Evolutionary conservation across 30 jellyfish, hydroid and myxozoan genomes (phyloP).

Genomic region (Nemopilema nomurai): DNA sequence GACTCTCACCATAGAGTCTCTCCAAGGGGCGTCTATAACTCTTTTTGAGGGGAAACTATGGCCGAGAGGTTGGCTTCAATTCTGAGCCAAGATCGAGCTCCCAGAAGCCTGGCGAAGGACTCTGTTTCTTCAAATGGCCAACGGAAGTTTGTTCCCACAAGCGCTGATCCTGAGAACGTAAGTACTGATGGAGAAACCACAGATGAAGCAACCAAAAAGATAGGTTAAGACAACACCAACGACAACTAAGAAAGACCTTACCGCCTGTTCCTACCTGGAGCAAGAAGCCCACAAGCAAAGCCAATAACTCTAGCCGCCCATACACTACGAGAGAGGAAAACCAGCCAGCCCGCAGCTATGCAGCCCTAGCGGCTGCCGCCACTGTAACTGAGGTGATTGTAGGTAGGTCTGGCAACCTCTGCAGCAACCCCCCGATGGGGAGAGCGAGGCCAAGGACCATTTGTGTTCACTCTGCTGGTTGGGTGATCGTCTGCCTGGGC

Average conservation of each 20-base stretch:
- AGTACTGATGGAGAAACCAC: background rate
- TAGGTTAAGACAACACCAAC: background rate
- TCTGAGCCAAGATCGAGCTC: background rate
- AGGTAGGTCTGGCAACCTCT: background rate
- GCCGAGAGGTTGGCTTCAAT: background rate
- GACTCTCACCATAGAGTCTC: too few relatives aligned
- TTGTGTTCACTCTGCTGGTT: background rate
- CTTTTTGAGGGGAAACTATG: slow-evolving; percentile 40
- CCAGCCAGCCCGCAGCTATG: background rate
- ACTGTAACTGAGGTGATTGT: background rate
- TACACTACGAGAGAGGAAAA: background rate
- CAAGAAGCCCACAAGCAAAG: background rate
- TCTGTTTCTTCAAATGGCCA: background rate
- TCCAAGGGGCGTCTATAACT: too few relatives aligned
- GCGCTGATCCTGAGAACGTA: background rate
- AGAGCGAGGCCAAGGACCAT: background rate
- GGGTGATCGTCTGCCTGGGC: background rate
- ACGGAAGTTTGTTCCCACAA: background rate
- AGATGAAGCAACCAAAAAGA: background rate
- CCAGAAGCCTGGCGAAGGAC: background rate
- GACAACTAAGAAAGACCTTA: background rate
- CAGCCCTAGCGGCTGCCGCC: background rate
- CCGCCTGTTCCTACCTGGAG: background rate
- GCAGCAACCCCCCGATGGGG: background rate
- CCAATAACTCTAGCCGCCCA: background rate